A percentile compares a stretch with the other conserved stretches of the same genome.
phyloP scores from a whole-genome alignment of 2,888 invertebrate species.

The Drosophila incognita region DNA sequence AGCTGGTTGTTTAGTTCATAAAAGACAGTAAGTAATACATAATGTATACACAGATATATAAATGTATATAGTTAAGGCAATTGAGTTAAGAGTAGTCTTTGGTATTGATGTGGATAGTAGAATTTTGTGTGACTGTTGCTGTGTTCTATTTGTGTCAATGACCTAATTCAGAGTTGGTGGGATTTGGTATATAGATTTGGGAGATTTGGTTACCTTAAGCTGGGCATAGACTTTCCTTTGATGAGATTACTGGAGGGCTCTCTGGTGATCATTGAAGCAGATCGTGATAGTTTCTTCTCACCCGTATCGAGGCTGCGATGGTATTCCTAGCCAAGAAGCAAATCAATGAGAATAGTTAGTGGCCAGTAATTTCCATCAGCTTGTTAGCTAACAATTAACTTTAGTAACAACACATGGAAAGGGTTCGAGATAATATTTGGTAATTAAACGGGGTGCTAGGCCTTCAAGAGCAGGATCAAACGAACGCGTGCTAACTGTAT shows the following conservation, averaged over 20 bases:
- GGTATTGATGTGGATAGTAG: slow-evolving; percentile 23
- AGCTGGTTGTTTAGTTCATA: slow-evolving; percentile 82
- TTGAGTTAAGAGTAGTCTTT: slow-evolving; percentile 28
- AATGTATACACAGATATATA: slow-evolving; percentile 32
- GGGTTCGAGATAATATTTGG: slow-evolving; percentile 1
- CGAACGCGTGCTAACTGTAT: slow-evolving; percentile 40
- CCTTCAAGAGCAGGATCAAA: slow-evolving; percentile 34
- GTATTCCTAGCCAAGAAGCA: slow-evolving; percentile 87
- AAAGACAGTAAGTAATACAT: slow-evolving; percentile 54
- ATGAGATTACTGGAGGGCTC: slow-evolving; percentile 90
- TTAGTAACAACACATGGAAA: slow-evolving; percentile 25
- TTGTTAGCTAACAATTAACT: slow-evolving; percentile 31
- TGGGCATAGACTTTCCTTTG: slow-evolving; percentile 98
- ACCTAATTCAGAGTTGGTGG: slow-evolving; percentile 34
- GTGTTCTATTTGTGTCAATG: slow-evolving; percentile 27
- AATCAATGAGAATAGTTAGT: neutral
- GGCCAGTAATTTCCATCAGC: too few species aligned
- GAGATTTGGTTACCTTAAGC: slow-evolving; percentile 89
- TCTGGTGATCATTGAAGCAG: slow-evolving; percentile 89
- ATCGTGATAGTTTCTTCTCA: slow-evolving; percentile 90
- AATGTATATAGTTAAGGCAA: slow-evolving; percentile 23
- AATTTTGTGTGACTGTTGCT: slow-evolving; percentile 35
- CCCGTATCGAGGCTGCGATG: slow-evolving; percentile 93
- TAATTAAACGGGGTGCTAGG: slow-evolving; percentile 21
- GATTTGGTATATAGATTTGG: neutral